A percentile compares a stretch with the other conserved stretches of the same genome.
phyloP scores from a whole-genome alignment of 2,888 invertebrate genomes.

The Macrosoma leucophasiata region DNA sequence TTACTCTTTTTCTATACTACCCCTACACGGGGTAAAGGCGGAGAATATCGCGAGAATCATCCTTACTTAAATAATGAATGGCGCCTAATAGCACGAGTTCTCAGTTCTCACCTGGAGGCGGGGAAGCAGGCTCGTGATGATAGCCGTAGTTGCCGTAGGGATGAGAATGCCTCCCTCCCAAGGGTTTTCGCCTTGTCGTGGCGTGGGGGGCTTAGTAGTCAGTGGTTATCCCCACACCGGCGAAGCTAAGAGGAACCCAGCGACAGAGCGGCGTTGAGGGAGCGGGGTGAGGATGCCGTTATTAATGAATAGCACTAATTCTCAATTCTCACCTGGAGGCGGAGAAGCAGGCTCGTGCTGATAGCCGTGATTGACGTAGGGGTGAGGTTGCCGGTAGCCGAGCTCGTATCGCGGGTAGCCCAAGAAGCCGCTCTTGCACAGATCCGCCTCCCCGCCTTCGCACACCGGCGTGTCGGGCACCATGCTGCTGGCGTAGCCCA shows the following conservation, averaged over 20 bases:
- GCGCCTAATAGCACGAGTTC: too few relatives aligned
- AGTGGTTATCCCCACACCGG: too few relatives aligned
- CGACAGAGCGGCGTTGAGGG: too few relatives aligned
- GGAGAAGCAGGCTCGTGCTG: constrained; percentile 62
- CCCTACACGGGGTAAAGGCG: too few relatives aligned
- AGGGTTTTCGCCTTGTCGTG: too few relatives aligned
- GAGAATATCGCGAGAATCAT: too few relatives aligned
- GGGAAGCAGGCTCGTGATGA: constrained; percentile 59
- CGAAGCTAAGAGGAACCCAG: too few relatives aligned
- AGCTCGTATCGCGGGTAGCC: constrained; percentile 68
- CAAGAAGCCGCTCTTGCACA: constrained; percentile 62
- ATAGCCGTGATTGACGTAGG: constrained; percentile 58
- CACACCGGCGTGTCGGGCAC: constrained; percentile 49
- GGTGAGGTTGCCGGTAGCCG: constrained; percentile 58
- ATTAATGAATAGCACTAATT: too few relatives aligned
- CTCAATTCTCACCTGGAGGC: constrained; percentile 42
- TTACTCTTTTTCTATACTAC: too few relatives aligned
- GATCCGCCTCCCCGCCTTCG: constrained; percentile 51
- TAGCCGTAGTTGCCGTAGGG: constrained; percentile 59
- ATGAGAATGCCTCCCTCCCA: constrained; percentile 59
- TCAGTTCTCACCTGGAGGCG: constrained; percentile 47
- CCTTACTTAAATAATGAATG: too few relatives aligned
- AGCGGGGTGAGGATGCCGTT: too few relatives aligned
- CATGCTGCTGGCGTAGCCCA: constrained; percentile 64
- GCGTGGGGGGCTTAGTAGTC: too few relatives aligned